Evolutionary conservation across 1,140 invertebrate genomes (phyloP), one percentile per base, ranked within the genome.

Genomic region (Akabosia matsudoensis): DNA sequence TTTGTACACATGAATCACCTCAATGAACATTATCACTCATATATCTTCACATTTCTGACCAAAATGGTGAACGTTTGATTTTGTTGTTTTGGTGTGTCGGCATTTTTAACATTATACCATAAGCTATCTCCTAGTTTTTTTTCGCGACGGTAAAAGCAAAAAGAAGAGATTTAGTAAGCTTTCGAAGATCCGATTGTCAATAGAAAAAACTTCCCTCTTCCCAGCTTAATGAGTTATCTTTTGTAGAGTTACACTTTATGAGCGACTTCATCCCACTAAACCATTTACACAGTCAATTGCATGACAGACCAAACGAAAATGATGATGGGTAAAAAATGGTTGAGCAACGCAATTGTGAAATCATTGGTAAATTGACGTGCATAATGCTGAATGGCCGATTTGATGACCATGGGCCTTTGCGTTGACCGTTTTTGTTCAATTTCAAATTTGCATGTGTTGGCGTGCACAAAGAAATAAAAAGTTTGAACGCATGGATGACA

Each of bases 261-360:
- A 67, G 61, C 61, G 31, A 67, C 31, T 67, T 67, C 61, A 30
- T 10, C 30, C 61, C 61, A 67, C 61, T 1, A 22, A 13, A 67
- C 28, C 61, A 67, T 67, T 67, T 67, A 67, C 31, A 67, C 28
- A 67, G 22, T 30, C 61, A n/a, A 67, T 67, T 67, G 26, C 61
- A 16, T 67, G 61, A 67, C 61, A 67, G 61, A n/a, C n/a, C n/a
- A n/a, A n/a, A n/a, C n/a, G n/a, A n/a, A 61, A 61, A 30, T 30
- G 30, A 67, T 31, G 61, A 67, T 67, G 31, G 31, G 61, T 30
- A 67, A 67, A n/a, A n/a, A 67, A 30, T 67, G 61, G 26, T 31
- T 67, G 30, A 67, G 54, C 30, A 31, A 28, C 61, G 1, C 22
- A 30, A 7, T 67, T 67, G 61, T 28, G 61, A 67, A 67, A 67